phyloP scores from a whole-genome alignment of 2,888 invertebrate genomes.

The Julus scanicus region DNA sequence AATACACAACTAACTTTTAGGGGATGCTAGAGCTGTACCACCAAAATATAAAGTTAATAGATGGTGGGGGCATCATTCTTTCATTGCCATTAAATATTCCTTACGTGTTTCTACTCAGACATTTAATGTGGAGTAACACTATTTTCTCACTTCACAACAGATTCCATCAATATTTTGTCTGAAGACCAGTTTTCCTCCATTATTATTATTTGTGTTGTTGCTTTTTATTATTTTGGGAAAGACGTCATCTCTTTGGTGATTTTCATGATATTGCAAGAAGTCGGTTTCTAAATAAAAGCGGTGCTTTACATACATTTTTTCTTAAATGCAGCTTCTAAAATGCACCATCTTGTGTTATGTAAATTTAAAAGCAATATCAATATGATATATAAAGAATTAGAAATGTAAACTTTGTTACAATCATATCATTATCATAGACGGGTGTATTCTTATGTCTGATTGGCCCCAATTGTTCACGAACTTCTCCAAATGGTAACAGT shows the following conservation, averaged over 20 bases:
- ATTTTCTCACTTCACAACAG: not conserved
- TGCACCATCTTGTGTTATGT: not conserved
- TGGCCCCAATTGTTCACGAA: not conserved
- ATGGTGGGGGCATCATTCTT: too few species aligned
- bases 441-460: not conserved
- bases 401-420: too few species aligned
- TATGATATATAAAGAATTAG: not conserved
- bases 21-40: too few species aligned
- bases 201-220: too few species aligned
- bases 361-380: not conserved
- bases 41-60: too few species aligned
- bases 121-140: too few species aligned
- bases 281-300: not conserved
- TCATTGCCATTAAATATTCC: too few species aligned
- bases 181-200: too few species aligned
- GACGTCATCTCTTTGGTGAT: not conserved
- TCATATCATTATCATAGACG: not conserved
- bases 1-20: too few species aligned
- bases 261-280: not conserved
- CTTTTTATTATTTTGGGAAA: not conserved
- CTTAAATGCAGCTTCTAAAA: not conserved
- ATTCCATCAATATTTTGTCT: not conserved
- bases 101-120: not conserved
- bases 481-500: too few species aligned
- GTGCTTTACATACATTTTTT: not conserved